Percentiles rank a stretch among this genome's conserved stretches.
Conservation (phyloP, 1,140 invertebrate species). For the Ips nitidus region DNA sequence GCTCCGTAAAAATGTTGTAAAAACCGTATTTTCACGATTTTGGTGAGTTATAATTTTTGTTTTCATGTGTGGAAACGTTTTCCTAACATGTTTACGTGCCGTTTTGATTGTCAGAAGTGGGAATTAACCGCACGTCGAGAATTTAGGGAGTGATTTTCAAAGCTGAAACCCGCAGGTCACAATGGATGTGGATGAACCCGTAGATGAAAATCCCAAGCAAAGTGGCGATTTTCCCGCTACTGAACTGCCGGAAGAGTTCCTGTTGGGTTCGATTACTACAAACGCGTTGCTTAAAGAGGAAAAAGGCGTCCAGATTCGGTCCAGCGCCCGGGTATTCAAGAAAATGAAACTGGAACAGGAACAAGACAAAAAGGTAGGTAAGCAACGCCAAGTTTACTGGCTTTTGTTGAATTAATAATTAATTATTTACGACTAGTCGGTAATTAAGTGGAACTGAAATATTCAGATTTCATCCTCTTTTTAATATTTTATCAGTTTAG, state of each 20-base stretch:
- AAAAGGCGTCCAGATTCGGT: slow-evolving; percentile 59
- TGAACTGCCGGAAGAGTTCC: slow-evolving; percentile 9
- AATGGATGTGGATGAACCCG: slow-evolving; percentile 35
- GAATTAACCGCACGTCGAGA: too few species aligned
- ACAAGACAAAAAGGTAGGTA: slow-evolving; percentile 31
- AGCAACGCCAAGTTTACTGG: background rate
- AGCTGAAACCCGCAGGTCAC: slow-evolving; percentile 9
- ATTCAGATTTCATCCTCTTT: background rate
- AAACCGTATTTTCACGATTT: too few species aligned
- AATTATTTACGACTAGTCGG: background rate
- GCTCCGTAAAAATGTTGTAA: too few species aligned
- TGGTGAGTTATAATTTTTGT: too few species aligned
- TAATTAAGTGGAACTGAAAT: too few species aligned
- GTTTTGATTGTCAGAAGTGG: too few species aligned
- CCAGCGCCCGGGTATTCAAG: slow-evolving; percentile 68
- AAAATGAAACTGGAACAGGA: slow-evolving; percentile 58
- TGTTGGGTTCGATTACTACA: slow-evolving; percentile 37
- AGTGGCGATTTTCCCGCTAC: slow-evolving; percentile 1
- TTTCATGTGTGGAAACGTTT: too few species aligned
- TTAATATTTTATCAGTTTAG: background rate
- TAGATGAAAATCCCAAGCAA: slow-evolving; percentile 19
- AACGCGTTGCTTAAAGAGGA: slow-evolving; percentile 37
- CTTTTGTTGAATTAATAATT: background rate
- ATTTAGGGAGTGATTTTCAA: background rate
- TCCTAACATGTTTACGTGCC: too few species aligned